Evolutionary conservation across 2,797 vertebrate genomes (phyloP).

Genomic region (Hippopotamyrus pictus): DNA sequence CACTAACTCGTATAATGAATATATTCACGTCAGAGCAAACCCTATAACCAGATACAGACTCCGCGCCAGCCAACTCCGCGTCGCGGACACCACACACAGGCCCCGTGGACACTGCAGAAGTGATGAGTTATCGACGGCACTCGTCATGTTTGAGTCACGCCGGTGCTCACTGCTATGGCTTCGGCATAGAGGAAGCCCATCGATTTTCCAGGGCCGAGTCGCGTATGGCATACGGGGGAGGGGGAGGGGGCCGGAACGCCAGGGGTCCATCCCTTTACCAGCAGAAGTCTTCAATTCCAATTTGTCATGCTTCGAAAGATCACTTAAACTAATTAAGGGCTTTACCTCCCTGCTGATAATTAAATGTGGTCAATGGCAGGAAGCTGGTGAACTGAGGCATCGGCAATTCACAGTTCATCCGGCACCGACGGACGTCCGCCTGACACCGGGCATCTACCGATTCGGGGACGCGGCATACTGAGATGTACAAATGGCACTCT

Average conservation of each 20-base stretch:
- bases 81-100: not conserved
- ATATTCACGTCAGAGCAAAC: not conserved
- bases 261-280: slow-evolving; percentile 35
- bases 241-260: not conserved
- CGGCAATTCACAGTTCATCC: not conserved
- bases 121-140: slow-evolving; percentile 60
- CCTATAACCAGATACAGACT: not conserved
- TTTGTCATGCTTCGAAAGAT: slow-evolving; percentile 43
- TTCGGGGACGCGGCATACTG: not conserved
- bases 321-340: slow-evolving; percentile 47
- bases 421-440: not conserved
- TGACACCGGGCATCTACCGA: not conserved
- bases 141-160: slow-evolving; percentile 47
- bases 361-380: slow-evolving; percentile 27
- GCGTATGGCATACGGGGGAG: not conserved
- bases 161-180: slow-evolving; percentile 41
- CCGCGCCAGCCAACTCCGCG: not conserved
- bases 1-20: not conserved
- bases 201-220: slow-evolving; percentile 24
- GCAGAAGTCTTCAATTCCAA: slow-evolving; percentile 43
- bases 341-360: slow-evolving; percentile 47
- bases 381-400: not conserved
- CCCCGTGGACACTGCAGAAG: not conserved
- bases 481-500: not conserved
- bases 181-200: slow-evolving; percentile 31